Percentiles rank a stretch among this genome's conserved stretches.
Conservation (phyloP, 2,113 vertebrate genomes). For the Pao palembangensis region DNA sequence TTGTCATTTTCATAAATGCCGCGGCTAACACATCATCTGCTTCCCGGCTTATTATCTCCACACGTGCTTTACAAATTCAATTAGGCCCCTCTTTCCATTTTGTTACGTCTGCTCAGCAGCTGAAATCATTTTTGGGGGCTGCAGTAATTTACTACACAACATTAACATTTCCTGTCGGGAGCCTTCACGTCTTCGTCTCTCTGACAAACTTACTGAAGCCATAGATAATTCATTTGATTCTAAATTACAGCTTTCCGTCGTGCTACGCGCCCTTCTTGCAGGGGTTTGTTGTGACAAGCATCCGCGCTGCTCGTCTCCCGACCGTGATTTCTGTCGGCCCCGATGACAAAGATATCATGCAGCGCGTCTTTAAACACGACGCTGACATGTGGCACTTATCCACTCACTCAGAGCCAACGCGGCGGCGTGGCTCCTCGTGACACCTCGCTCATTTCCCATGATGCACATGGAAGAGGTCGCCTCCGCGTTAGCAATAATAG, state of each 20-base stretch:
- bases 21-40: conserved; percentile 38
- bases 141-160: conserved; percentile 58
- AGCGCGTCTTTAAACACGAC: conserved; percentile 81
- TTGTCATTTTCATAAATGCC: conserved; percentile 36
- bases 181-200: conserved; percentile 62
- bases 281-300: conserved; percentile 78
- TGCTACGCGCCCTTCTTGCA: conserved; percentile 44
- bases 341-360: conserved; percentile 84
- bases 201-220: conserved; percentile 76
- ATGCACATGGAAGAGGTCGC: conserved; percentile 71
- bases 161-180: conserved; percentile 59
- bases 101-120: conserved; percentile 40
- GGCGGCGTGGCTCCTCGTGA: conserved; percentile 73
- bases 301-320: conserved; percentile 67
- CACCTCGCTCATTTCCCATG: conserved; percentile 74
- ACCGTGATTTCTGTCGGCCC: conserved; percentile 73
- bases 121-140: conserved; percentile 52
- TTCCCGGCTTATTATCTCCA: conserved; percentile 45
- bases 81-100: conserved; percentile 41
- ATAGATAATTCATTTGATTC: conserved; percentile 80
- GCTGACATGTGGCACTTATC: conserved; percentile 82
- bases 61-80: conserved; percentile 61
- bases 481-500: conserved; percentile 73
- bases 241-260: conserved; percentile 77
- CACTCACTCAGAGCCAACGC: conserved; percentile 76